Evolutionary conservation across 2,113 vertebrate species (phyloP), one percentile per base, ranked within the genome.

Genomic region (Mirounga angustirostris): DNA sequence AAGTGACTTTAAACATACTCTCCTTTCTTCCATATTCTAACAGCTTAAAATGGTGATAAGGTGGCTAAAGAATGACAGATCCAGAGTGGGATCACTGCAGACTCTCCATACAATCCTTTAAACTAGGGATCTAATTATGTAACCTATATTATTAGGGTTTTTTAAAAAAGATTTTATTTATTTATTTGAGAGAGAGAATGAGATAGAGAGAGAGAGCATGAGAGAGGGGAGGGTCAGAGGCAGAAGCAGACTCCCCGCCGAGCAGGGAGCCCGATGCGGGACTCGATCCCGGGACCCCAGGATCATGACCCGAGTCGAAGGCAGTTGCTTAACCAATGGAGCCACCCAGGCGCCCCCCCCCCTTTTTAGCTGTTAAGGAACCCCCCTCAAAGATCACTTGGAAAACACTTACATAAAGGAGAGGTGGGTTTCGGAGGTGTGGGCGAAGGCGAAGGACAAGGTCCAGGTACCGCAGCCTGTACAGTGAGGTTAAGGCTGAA

Each of bases 401-500:
- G 52, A 54, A 69, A 96, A 43, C 73, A 82, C 98, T 99, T 97
- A 99, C 99, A 94, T 94, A 89, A 95, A 91, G 97, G 93, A 67
- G 95, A 50, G 2, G 98, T 99, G 86, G 98, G 63, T 0, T 50
- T 88, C 65, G 97, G 92, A 33, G 98, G 97, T 7, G 98, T 98
- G 12, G 99, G 97, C 18, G 98, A 98, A n/a, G 98, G 95, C 5
- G 99, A 98, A 0, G 91, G 98, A 95, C 99, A 99, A 56, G 99
- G 98, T 0, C 97, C 97, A 2, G 98, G 99, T 98, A 99, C 99
- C 0, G 98, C 98, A 1, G 99, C 99, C 97, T 99, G 98, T 71
- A 99, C 99, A 2, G 99, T 99, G 98, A 99, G 98, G 98, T 99
- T 99, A 73, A 99, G 97, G 15, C 96, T 99, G 98, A 99, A 99